Percentiles rank a stretch among this genome's conserved stretches.
Evolutionary conservation across 1,140 invertebrate species (phyloP).

Genomic region (Bilobella aurantiaca): DNA sequence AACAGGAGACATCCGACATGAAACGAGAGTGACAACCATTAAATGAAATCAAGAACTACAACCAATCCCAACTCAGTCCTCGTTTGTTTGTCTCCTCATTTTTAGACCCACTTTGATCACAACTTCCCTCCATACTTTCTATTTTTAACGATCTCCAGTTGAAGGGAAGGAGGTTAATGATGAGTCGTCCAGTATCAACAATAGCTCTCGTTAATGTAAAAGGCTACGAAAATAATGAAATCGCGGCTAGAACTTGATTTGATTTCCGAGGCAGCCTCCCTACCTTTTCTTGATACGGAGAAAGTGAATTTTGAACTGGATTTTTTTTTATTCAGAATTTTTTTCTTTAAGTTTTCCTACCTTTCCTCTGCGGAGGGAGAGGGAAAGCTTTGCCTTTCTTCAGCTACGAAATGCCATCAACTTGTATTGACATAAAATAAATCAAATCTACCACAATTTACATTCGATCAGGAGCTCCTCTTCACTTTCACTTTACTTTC

Average conservation of each 20-base stretch:
- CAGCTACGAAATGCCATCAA: background rate
- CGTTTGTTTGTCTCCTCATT: background rate
- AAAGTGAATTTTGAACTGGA: background rate
- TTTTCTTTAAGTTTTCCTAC: background rate
- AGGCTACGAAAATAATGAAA: no score
- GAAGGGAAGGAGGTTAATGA: background rate
- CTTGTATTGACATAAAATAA: constrained; percentile 5
- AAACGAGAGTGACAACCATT: background rate
- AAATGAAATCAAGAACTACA: background rate
- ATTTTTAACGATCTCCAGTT: background rate
- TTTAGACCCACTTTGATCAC: background rate
- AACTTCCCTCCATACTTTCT: background rate
- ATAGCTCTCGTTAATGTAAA: background rate
- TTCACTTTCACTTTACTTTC: background rate
- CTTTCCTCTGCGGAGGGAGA: background rate
- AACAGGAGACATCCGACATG: background rate
- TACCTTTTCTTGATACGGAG: background rate
- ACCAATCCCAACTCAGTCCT: no score
- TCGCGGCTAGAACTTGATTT: background rate
- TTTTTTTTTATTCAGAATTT: background rate
- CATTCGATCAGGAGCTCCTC: background rate
- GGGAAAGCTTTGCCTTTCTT: background rate
- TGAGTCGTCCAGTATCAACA: background rate
- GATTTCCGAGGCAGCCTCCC: background rate
- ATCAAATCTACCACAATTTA: constrained; percentile 9